Conservation (phyloP, 2,797 vertebrate species). For the Orientallactaga sibirica region DNA sequence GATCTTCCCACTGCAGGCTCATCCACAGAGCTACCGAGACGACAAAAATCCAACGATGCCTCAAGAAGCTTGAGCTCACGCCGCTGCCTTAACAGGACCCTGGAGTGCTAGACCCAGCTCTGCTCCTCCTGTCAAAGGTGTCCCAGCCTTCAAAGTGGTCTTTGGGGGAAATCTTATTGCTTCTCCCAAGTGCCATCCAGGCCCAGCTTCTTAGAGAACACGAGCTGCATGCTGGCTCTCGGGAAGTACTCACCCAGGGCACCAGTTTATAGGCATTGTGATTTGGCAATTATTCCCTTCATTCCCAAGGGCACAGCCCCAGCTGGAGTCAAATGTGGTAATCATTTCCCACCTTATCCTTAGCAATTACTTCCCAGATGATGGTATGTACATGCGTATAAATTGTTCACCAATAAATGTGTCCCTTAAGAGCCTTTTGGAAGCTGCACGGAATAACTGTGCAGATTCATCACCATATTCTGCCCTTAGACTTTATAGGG, state of each 20-base stretch:
- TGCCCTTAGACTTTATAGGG: slow-evolving; percentile 75
- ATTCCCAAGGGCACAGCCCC: not conserved
- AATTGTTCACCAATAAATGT: slow-evolving; percentile 83
- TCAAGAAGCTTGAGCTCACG: not conserved
- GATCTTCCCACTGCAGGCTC: not conserved
- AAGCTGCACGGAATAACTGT: slow-evolving; percentile 82
- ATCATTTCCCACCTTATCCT: slow-evolving; percentile 76
- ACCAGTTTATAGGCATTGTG: slow-evolving; percentile 68
- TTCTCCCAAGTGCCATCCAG: not conserved
- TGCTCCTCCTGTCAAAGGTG: not conserved
- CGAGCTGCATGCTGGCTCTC: not conserved
- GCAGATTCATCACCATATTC: slow-evolving; percentile 68
- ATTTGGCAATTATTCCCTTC: slow-evolving; percentile 65
- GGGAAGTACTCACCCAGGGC: slow-evolving; percentile 56
- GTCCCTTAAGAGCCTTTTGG: slow-evolving; percentile 79
- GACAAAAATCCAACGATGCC: not conserved
- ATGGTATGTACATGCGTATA: slow-evolving; percentile 61
- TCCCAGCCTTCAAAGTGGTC: not conserved
- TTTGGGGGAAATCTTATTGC: not conserved
- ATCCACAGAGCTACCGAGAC: not conserved
- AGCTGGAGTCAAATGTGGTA: slow-evolving; percentile 60
- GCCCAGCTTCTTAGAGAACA: not conserved
- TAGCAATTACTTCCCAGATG: slow-evolving; percentile 65
- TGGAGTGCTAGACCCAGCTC: not conserved
- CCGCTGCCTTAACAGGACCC: not conserved